Percentiles rank a stretch among this genome's conserved stretches.
Evolutionary conservation across 2,113 vertebrate species (phyloP).

Genomic region (Buteo buteo): DNA sequence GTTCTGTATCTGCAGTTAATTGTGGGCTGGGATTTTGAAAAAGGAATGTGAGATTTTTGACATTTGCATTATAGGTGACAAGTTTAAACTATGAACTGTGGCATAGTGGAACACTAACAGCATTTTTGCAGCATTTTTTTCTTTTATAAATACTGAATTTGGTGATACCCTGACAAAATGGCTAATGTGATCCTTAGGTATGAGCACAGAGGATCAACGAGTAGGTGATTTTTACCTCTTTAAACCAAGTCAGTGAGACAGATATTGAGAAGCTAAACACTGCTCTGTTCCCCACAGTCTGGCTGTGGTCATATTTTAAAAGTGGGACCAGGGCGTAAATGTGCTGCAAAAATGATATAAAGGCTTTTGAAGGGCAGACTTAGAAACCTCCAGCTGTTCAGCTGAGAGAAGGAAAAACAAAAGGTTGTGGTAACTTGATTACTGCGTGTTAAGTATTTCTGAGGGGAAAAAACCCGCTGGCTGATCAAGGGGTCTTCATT

Average conservation of each 20-base stretch:
- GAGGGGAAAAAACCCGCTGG: not conserved
- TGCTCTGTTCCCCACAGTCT: not conserved
- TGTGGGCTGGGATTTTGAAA: not conserved
- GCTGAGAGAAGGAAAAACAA: not conserved
- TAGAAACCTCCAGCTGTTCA: conserved; percentile 37
- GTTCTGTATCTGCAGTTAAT: not conserved
- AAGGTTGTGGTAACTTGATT: not conserved
- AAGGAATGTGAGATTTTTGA: not conserved
- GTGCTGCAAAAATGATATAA: conserved; percentile 24
- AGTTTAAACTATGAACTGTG: not conserved
- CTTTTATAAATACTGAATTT: not conserved
- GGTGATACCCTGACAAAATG: not conserved
- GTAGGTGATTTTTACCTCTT: conserved; percentile 31
- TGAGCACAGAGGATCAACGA: not conserved
- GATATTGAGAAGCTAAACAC: not conserved
- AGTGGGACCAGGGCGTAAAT: not conserved
- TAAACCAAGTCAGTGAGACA: not conserved
- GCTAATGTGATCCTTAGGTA: not conserved
- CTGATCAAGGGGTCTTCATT: not conserved
- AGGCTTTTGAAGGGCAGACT: not conserved
- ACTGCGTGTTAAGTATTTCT: not conserved
- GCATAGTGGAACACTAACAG: not conserved
- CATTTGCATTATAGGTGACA: not conserved
- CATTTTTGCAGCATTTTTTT: not conserved
- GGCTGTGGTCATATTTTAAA: conserved; percentile 15